These are phyloP conservation scores for Shargacucullia verbasci DNA, from an alignment of 2,888 invertebrate genomes.

Conservation along the genomic window DNA sequence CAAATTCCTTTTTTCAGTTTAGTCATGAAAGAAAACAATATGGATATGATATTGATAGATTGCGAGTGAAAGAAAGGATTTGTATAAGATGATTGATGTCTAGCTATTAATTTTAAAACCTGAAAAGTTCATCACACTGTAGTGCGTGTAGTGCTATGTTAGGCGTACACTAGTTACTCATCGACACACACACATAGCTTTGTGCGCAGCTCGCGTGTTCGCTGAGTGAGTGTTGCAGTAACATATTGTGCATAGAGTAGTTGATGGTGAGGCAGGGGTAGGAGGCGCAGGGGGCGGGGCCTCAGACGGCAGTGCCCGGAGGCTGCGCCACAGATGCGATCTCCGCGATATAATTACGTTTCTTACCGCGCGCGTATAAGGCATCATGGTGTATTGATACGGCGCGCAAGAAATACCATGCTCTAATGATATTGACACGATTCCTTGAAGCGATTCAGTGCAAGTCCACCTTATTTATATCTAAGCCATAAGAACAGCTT, in stretches of 20 bases:
- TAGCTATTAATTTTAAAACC: too few relatives aligned
- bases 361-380: constrained; percentile 43
- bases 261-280: background rate
- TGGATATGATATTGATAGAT: too few relatives aligned
- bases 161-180: too few relatives aligned
- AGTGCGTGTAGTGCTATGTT: too few relatives aligned
- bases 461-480: constrained; percentile 32
- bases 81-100: too few relatives aligned
- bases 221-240: background rate
- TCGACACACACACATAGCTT: too few relatives aligned
- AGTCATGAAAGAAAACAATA: too few relatives aligned
- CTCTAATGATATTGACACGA: constrained; percentile 52
- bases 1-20: too few relatives aligned
- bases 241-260: background rate
- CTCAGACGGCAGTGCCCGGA: constrained; percentile 13
- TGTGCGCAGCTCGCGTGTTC: too few relatives aligned
- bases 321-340: constrained; percentile 38
- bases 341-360: constrained; percentile 41
- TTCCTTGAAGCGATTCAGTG: constrained; percentile 36
- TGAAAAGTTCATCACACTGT: too few relatives aligned
- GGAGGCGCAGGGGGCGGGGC: constrained; percentile 22
- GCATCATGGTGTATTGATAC: constrained; percentile 50
- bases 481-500: constrained; percentile 17
- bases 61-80: too few relatives aligned
- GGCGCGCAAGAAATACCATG: constrained; percentile 41